Conservation (phyloP, 1,140 invertebrate genomes). For the Bombus soroeensis region DNA sequence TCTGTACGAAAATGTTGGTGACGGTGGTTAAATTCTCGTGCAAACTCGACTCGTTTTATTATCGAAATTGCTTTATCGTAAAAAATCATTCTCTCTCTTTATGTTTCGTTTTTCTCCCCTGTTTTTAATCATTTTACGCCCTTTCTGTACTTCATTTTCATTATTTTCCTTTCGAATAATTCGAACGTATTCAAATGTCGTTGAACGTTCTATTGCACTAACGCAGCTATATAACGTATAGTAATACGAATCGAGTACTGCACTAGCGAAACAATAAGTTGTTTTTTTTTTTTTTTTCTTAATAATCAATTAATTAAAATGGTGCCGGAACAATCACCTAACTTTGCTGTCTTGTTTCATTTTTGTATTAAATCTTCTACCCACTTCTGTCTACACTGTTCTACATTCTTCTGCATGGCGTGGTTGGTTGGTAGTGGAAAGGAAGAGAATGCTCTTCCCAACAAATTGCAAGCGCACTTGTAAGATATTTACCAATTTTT, state of each 20-base stretch:
- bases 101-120: not conserved
- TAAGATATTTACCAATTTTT: conserved; percentile 85
- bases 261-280: conserved; percentile 9
- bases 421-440: conserved; percentile 86
- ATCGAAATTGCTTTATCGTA: conserved; percentile 12
- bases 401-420: conserved; percentile 87
- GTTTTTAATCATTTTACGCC: not conserved
- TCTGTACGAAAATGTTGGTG: conserved; percentile 63
- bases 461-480: conserved; percentile 88
- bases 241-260: conserved; percentile 72
- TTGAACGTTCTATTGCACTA: not conserved
- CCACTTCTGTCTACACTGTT: conserved; percentile 83
- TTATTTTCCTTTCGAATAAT: not conserved
- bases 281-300: not conserved
- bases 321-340: conserved; percentile 81
- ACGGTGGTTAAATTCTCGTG: conserved; percentile 70
- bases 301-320: conserved; percentile 75
- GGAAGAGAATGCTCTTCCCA: conserved; percentile 88
- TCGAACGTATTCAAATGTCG: not conserved
- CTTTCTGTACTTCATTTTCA: not conserved
- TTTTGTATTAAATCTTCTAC: conserved; percentile 83
- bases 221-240: not conserved
- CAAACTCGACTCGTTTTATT: conserved; percentile 75
- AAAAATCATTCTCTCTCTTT: conserved; percentile 14
- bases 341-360: conserved; percentile 82